These are phyloP conservation scores for Leucoraja erinaceus DNA, from an alignment of 2,113 vertebrate genomes.

Conservation along the genomic window DNA sequence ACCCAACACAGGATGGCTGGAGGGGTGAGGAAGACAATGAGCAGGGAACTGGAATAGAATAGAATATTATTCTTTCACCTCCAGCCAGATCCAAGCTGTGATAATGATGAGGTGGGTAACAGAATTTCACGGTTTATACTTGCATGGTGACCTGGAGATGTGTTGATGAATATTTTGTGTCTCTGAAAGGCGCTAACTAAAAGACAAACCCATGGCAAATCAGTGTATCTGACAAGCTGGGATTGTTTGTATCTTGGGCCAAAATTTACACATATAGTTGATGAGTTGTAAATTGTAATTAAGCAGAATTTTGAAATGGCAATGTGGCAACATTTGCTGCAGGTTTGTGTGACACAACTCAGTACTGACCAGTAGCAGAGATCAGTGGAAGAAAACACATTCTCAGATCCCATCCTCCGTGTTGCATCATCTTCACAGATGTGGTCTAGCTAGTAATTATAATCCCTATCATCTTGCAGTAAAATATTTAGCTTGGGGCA, in stretches of 20 bases:
- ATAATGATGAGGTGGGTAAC: not conserved
- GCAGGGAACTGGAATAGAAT: not conserved
- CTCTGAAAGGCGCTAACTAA: not conserved
- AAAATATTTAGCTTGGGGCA: not conserved
- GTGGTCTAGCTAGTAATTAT: not conserved
- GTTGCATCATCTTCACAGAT: not conserved
- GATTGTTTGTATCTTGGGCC: not conserved
- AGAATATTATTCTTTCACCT: not conserved
- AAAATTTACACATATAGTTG: not conserved
- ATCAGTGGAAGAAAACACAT: not conserved
- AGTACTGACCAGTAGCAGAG: not conserved
- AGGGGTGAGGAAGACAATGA: too few relatives aligned
- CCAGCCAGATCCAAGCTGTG: not conserved
- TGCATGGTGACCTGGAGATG: not conserved
- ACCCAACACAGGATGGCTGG: not conserved
- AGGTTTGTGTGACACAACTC: not conserved
- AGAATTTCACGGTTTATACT: not conserved
- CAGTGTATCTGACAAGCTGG: not conserved
- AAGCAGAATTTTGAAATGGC: not conserved
- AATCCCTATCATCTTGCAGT: not conserved
- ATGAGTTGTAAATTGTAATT: not conserved
- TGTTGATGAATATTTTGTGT: not conserved
- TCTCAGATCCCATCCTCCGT: not conserved
- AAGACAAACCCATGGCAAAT: not conserved
- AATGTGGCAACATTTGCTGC: not conserved